Percentiles rank a stretch among this genome's conserved stretches.
phyloP scores from a whole-genome alignment of 1,140 invertebrate species.

The Panagrolaimus sp. region DNA sequence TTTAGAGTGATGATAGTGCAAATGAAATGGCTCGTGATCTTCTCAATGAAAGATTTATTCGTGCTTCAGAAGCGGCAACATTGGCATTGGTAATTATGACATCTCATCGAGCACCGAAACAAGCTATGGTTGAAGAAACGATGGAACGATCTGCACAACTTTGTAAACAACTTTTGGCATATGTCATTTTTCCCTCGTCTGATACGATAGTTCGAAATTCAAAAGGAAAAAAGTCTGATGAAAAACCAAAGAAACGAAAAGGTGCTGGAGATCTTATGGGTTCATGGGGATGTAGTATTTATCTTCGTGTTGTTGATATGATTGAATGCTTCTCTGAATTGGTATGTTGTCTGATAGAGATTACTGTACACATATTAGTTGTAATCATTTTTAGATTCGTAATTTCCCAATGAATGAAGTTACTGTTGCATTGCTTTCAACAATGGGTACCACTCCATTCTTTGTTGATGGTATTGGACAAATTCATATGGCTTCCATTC shows the following conservation, averaged over 20 bases:
- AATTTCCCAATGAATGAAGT: slow-evolving; percentile 44
- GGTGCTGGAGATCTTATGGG: neutral
- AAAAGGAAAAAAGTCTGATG: slow-evolving; percentile 18
- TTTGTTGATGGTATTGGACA: slow-evolving; percentile 97
- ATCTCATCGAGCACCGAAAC: slow-evolving; percentile 84
- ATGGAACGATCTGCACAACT: slow-evolving; percentile 91
- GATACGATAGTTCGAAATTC: slow-evolving; percentile 67
- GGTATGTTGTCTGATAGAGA: slow-evolving; percentile 29
- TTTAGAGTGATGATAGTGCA: slow-evolving; percentile 75
- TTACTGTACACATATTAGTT: neutral
- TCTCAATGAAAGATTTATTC: slow-evolving; percentile 79
- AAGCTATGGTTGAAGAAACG: slow-evolving; percentile 85
- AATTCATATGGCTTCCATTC: slow-evolving; percentile 86
- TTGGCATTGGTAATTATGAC: slow-evolving; percentile 86
- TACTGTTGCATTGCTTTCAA: slow-evolving; percentile 32
- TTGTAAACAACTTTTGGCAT: slow-evolving; percentile 87
- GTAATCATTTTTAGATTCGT: slow-evolving; percentile 27
- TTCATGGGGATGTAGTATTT: slow-evolving; percentile 19
- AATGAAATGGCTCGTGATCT: slow-evolving; percentile 79
- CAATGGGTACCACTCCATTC: slow-evolving; percentile 78
- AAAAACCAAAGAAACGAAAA: slow-evolving; percentile 13
- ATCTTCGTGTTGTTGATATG: slow-evolving; percentile 34
- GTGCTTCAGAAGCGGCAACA: slow-evolving; percentile 79
- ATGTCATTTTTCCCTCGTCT: slow-evolving; percentile 93
- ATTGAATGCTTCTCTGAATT: slow-evolving; percentile 49